Conservation (phyloP, 2,797 vertebrate species). For the Propithecus deckenii region DNA sequence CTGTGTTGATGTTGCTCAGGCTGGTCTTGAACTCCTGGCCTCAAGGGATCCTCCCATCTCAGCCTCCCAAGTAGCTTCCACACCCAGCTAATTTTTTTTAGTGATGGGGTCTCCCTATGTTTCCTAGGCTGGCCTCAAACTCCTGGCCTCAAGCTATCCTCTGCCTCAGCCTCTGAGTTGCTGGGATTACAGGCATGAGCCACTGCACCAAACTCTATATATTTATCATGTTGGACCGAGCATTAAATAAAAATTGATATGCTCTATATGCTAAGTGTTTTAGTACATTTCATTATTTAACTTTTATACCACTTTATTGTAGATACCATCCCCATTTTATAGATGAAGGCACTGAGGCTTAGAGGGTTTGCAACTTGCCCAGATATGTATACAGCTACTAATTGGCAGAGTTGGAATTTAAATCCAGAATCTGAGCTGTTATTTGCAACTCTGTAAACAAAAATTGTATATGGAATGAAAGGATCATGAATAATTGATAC, state of each 20-base stretch:
- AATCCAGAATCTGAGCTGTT: background rate
- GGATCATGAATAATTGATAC: background rate
- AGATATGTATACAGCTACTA: background rate
- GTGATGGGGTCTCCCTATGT: background rate
- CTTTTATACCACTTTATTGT: background rate
- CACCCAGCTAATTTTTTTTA: background rate
- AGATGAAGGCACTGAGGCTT: background rate
- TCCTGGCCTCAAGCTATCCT: background rate
- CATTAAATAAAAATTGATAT: background rate
- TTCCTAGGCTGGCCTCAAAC: background rate
- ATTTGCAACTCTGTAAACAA: background rate
- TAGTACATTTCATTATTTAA: background rate
- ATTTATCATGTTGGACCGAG: background rate
- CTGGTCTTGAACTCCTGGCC: background rate
- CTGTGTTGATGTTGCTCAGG: background rate
- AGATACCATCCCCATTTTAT: background rate
- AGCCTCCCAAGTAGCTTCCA: background rate
- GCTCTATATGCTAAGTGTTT: background rate
- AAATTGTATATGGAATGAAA: background rate
- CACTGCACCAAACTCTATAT: background rate
- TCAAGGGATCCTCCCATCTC: background rate
- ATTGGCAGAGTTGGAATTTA: background rate
- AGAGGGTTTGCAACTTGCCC: background rate
- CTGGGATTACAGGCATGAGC: background rate
- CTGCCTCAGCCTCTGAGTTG: background rate